These are phyloP conservation scores for Leptodactylus fuscus DNA, from an alignment of 2,113 vertebrate genomes.

Conservation along the genomic window DNA sequence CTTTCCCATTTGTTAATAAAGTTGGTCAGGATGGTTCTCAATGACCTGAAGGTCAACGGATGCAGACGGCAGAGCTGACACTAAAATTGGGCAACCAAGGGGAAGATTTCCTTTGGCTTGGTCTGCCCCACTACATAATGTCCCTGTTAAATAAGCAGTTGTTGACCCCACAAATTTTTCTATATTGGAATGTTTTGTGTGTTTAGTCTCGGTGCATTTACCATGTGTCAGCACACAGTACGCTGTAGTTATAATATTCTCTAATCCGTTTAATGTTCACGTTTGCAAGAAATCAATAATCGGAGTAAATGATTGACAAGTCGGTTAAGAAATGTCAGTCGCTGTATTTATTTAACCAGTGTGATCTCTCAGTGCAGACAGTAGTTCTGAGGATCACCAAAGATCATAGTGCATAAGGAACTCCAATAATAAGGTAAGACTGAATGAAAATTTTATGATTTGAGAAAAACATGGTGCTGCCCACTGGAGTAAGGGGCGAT, in stretches of 20 bases:
- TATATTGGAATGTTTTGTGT: no score
- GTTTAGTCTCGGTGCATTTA: no score
- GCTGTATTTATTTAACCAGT: slow-evolving; percentile 38
- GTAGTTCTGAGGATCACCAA: not conserved
- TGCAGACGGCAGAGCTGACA: no score
- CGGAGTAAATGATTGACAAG: slow-evolving; percentile 54
- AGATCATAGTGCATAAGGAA: not conserved
- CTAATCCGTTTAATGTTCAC: not conserved
- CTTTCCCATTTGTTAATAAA: no score
- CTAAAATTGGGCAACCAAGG: no score
- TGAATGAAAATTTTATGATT: not conserved
- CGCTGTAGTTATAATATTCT: not conserved
- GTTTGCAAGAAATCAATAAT: slow-evolving; percentile 19
- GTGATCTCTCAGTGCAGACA: not conserved
- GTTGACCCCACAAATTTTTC: no score
- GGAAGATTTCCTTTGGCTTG: no score
- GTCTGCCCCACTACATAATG: no score
- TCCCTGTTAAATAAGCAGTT: no score
- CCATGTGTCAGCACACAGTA: no score
- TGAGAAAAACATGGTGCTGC: not conserved
- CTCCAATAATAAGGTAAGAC: slow-evolving; percentile 20
- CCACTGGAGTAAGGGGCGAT: not conserved
- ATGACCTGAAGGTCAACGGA: no score
- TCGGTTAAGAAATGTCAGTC: slow-evolving; percentile 32
- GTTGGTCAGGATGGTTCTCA: no score